These are phyloP conservation scores for Pangasianodon hypophthalmus DNA, from an alignment of 2,113 vertebrate genomes.

Conservation along the genomic window DNA sequence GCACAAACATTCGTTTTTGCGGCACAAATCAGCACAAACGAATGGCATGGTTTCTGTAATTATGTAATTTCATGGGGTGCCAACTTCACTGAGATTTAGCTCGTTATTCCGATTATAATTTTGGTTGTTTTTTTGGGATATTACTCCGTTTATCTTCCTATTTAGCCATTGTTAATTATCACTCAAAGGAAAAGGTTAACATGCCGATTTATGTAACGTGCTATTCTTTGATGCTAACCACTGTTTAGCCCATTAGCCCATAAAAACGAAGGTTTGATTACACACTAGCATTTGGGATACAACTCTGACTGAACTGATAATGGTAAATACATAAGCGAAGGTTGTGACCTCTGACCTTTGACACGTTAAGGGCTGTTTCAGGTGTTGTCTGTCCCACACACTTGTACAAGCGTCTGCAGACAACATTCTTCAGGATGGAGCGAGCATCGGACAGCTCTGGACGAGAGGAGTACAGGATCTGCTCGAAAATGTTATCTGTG, in stretches of 20 bases:
- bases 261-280: not conserved
- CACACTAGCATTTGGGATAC: not conserved
- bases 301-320: not conserved
- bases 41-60: too few species aligned
- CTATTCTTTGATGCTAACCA: not conserved
- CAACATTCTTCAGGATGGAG: conserved; percentile 81
- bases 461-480: conserved; percentile 84
- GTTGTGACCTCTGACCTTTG: not conserved
- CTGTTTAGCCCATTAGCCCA: not conserved
- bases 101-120: too few species aligned
- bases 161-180: not conserved
- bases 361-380: conserved; percentile 23
- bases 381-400: conserved; percentile 74
- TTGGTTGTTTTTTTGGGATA: not conserved
- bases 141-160: not conserved
- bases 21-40: too few species aligned
- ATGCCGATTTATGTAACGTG: not conserved
- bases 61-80: too few species aligned
- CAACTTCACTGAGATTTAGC: too few species aligned
- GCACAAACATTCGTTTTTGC: too few species aligned
- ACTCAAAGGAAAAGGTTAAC: not conserved
- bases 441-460: conserved; percentile 75
- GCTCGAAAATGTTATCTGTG: conserved; percentile 86
- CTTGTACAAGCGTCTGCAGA: conserved; percentile 80
- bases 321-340: not conserved